Base-by-base conservation (phyloP, 2,797 vertebrate species). In the Distichodus sexfasciatus region DNA sequence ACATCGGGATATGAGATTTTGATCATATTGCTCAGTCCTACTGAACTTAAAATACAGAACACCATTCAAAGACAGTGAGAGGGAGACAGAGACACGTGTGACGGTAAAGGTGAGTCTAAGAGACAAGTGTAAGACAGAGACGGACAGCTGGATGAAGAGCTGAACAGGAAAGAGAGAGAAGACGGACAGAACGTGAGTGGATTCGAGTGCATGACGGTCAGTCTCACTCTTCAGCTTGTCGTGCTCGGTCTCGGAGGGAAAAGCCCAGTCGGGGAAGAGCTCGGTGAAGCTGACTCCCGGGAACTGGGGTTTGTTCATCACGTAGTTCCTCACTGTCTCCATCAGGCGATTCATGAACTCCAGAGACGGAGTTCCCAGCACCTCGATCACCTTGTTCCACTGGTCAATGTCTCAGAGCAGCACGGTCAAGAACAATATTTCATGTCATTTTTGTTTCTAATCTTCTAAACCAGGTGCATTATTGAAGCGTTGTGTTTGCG, bases 321-420 rank as follows among this genome's bases (percentile, higher is more conserved):
- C 95, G 6, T 98, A 98, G 87, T 98, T 98, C 82, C 96, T 94
- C 77, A 98, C 96, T 0, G 96, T 98, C 81, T 97, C 96, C 87
- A 97, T 97, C 73, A 98, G 88, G 77, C 96, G 94, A 91, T 96
- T 97, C 96, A 98, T 98, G 74, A 98, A 98, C 75, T 98, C 95
- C 80, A 93, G 79, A 57, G 91, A 94, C 1, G 96, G 96, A 2
- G 96, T 98, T 85, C 96, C 96, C 81, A 98, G 88, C 66, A 98
- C 94, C 84, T 98, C 96, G 79, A 98, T 98, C 79, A 98, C 96
- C 87, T 98, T 98, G 90, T 98, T 98, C 96, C 96, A 98, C 58
- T 98, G 96, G 92, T 98, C 96, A 84, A 98, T 98, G 88, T 98
- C 96, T 98, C 90, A 72, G 71, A 66, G 33, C 0, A 23, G n/a